Evolutionary conservation across 2,113 vertebrate species (phyloP).

Genomic region (Falco punctatus): DNA sequence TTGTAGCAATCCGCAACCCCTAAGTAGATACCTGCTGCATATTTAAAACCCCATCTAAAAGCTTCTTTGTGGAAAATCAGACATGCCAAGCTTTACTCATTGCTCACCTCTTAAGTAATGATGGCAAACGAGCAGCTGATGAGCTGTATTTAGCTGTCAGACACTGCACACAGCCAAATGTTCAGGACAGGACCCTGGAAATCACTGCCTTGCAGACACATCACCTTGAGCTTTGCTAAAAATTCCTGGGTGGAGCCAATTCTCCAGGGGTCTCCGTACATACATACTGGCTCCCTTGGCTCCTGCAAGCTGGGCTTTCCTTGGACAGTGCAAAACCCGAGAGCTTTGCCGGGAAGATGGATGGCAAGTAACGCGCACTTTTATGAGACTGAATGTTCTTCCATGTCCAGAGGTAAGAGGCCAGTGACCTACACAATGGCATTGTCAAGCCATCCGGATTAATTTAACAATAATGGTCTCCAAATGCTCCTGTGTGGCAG

Average conservation of each 20-base stretch:
- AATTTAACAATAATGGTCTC: background rate
- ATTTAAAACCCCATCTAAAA: background rate
- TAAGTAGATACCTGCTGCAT: background rate
- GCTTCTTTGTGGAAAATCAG: too few species aligned
- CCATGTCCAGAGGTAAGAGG: background rate
- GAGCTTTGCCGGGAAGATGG: background rate
- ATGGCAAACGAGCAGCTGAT: rapidly evolving
- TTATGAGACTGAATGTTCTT: background rate
- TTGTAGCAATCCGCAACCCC: background rate
- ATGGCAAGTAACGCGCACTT: background rate
- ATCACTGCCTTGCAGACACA: background rate
- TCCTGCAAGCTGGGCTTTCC: background rate
- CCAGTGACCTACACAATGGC: background rate
- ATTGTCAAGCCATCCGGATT: background rate
- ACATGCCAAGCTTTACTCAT: background rate
- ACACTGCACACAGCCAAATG: rapidly evolving
- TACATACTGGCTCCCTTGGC: background rate
- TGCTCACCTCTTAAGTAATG: background rate
- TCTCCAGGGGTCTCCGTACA: rapidly evolving
- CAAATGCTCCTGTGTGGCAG: background rate
- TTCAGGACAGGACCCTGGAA: background rate
- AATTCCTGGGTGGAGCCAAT: background rate
- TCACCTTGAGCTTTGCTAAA: background rate
- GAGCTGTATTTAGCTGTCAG: background rate
- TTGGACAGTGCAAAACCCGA: background rate